Percentiles rank a stretch among this genome's conserved stretches.
phyloP scores from a whole-genome alignment of 2,888 invertebrate genomes.

The Campoplex capitator region DNA sequence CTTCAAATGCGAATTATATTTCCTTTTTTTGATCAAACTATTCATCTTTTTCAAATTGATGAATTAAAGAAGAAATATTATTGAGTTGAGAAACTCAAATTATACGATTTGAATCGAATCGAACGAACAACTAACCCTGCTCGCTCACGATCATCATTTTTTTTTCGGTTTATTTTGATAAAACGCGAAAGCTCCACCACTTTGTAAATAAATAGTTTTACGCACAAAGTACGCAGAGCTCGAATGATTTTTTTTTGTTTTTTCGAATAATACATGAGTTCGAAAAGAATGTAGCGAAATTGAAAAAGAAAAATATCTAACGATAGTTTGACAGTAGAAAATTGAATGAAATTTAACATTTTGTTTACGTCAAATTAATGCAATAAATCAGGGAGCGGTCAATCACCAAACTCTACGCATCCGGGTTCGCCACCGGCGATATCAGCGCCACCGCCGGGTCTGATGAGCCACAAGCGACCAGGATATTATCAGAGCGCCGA shows the following conservation, averaged over 20 bases:
- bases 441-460: slow-evolving; percentile 84
- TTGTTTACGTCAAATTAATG: neutral
- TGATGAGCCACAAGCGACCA: slow-evolving; percentile 87
- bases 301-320: neutral
- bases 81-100: too few relatives aligned
- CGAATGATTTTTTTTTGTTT: neutral
- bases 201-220: neutral
- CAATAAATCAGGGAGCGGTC: slow-evolving; percentile 87
- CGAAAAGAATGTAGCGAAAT: neutral
- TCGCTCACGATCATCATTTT: neutral
- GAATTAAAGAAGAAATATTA: neutral
- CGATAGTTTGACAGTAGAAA: neutral
- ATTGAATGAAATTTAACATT: neutral
- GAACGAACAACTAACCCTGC: neutral
- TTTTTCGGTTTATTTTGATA: neutral
- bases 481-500: slow-evolving; percentile 87
- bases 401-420: slow-evolving; percentile 91
- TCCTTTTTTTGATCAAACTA: neutral
- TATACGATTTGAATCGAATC: neutral
- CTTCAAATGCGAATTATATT: neutral
- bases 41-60: neutral
- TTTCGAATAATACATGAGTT: neutral
- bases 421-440: slow-evolving; percentile 90
- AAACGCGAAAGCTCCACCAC: neutral
- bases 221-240: neutral